These are phyloP conservation scores for Hydrocynus forskahlii DNA, from an alignment of 2,797 vertebrate species.

Conservation along the genomic window DNA sequence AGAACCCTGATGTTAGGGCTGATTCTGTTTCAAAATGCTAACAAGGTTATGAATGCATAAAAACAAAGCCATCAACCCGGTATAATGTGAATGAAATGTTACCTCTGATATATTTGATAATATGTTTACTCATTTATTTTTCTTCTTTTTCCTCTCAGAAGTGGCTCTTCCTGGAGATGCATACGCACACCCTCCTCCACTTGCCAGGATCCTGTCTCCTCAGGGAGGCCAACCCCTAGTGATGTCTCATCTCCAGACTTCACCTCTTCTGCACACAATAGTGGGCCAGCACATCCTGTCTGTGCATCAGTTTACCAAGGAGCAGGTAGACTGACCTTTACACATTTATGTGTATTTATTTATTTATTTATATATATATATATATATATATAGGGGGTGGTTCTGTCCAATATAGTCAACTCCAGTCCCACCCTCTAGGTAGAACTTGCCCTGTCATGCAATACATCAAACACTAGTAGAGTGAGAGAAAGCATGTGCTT, in stretches of 20 bases:
- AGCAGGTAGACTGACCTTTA: constrained; percentile 80
- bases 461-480: too few species aligned
- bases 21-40: neutral
- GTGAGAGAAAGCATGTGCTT: too few species aligned
- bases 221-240: constrained; percentile 71
- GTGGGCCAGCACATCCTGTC: constrained; percentile 93
- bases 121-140: neutral
- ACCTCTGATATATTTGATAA: neutral
- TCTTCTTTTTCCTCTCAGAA: constrained; percentile 38
- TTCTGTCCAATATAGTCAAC: too few species aligned
- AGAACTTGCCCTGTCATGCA: too few species aligned
- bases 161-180: constrained; percentile 69
- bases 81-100: neutral
- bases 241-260: constrained; percentile 82
- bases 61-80: neutral
- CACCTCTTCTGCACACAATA: constrained; percentile 84
- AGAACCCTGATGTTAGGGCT: too few species aligned
- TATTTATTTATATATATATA: too few species aligned
- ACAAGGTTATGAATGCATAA: neutral
- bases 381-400: too few species aligned
- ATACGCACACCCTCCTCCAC: constrained; percentile 77
- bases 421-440: too few species aligned
- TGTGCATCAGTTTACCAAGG: constrained; percentile 93
- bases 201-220: constrained; percentile 88
- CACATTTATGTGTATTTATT: neutral